Base-by-base conservation (phyloP, 1,140 invertebrate species). In the Diorhabda elongata region DNA sequence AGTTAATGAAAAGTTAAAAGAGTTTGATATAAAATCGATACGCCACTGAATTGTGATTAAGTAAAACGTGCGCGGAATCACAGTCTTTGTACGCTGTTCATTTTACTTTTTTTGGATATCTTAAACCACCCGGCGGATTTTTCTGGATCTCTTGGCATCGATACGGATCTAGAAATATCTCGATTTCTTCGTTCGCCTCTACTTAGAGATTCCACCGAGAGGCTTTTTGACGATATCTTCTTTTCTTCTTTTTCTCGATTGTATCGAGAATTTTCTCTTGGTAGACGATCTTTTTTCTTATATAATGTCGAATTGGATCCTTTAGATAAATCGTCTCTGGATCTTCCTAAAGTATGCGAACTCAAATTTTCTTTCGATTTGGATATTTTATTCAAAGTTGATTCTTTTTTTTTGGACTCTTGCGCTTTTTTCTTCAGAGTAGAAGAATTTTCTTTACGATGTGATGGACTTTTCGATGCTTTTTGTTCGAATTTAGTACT, bases 61-160 rank as follows among this genome's bases (percentile, higher is more conserved):
- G 8, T 11, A 11, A 66, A 57, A 64, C 41, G 26, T 43, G 47
- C 42, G 26, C 26, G 3, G 3, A 58, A 74, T 77, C 73, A 76
- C 70, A 78, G 69, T 71, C 73, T 69, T 58, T 77, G 72, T 11
- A 68, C 64, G 61, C 70, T 77, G 11, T 83, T 85, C 74, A 87
- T 87, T 73, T 88, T 88, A 79, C 83, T 87, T 77, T 86, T 86
- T 70, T 83, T 86, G 0, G 80, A 80, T 71, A 87, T 80, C 78
- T 88, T 90, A 75, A 90, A 90, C 89, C 89, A 90, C 67, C 88
- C 88, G 44, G 89, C 87, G 66, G 87, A 87, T 74, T 90, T 89
- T 77, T 86, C 87, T 65, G 86, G 84, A 74, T 90, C 87, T 71
- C 88, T 87, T 68, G 88, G 88, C 83, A 90, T 89, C 1, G 89